phyloP scores from a whole-genome alignment of 2,113 vertebrate species.

The Callipepla californica region DNA sequence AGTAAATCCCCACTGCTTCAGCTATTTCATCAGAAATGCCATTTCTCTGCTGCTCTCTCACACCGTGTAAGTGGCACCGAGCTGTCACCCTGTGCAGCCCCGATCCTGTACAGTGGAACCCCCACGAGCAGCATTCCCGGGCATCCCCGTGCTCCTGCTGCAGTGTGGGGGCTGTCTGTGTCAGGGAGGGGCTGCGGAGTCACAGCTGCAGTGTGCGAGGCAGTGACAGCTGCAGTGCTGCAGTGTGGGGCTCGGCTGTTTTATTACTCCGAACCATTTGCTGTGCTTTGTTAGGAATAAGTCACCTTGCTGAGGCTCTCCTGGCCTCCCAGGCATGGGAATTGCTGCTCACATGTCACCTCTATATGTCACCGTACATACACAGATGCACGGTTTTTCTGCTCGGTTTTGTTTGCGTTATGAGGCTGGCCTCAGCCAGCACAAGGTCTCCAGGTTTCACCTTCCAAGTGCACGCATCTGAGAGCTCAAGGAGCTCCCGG shows the following conservation, averaged over 20 bases:
- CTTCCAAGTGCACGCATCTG: rapidly evolving
- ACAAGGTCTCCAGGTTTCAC: background rate
- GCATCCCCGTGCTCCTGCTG: background rate
- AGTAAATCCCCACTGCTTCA: slow-evolving; percentile 34
- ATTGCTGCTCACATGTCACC: background rate
- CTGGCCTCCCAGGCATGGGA: slow-evolving; percentile 8
- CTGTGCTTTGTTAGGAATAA: background rate
- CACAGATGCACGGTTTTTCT: background rate
- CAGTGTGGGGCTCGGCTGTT: background rate
- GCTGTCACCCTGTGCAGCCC: background rate
- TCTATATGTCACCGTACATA: background rate
- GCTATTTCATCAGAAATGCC: background rate
- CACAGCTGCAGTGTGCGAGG: background rate
- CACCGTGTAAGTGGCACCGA: background rate
- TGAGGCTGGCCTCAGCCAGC: background rate
- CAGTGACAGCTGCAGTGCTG: background rate
- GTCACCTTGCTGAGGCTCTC: slow-evolving; percentile 22
- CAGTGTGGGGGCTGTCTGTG: background rate
- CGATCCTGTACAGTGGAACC: background rate
- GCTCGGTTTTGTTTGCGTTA: background rate
- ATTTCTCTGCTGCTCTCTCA: background rate
- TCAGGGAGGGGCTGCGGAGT: background rate
- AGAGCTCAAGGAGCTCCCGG: background rate
- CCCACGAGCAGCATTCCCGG: background rate
- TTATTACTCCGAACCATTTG: background rate